Evolutionary conservation across 2,113 vertebrate species (phyloP).

Genomic region (Lycocorax pyrrhopterus): DNA sequence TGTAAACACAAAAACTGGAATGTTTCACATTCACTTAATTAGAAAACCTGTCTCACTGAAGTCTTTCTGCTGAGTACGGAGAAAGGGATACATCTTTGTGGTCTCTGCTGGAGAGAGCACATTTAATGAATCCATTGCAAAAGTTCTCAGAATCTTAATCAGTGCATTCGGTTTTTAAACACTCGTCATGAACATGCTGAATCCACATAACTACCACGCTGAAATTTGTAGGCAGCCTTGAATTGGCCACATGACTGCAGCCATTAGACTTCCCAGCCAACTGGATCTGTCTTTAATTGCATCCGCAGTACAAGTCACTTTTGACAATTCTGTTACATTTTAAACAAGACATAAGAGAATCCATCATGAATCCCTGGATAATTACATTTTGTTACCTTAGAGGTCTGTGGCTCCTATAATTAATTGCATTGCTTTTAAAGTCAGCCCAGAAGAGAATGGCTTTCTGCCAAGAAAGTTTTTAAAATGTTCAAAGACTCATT

Average conservation of each 20-base stretch:
- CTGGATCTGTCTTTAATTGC: background rate
- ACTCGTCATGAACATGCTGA: background rate
- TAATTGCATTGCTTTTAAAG: conserved; percentile 42
- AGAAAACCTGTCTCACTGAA: background rate
- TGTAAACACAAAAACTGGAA: background rate
- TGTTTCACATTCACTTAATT: background rate
- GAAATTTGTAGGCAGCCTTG: background rate
- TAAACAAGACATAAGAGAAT: conserved; percentile 30
- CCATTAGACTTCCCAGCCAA: background rate
- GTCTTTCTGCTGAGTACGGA: background rate
- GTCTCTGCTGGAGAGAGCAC: background rate
- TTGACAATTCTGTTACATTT: conserved; percentile 11
- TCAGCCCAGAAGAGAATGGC: conserved; percentile 18
- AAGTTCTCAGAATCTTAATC: background rate
- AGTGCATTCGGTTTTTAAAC: background rate
- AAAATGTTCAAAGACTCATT: conserved; percentile 43
- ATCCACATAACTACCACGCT: background rate
- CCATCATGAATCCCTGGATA: conserved; percentile 7
- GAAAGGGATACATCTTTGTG: background rate
- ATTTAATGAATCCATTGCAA: background rate
- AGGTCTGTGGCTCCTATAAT: conserved; percentile 2
- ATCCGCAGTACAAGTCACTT: background rate
- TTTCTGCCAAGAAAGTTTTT: conserved; percentile 50
- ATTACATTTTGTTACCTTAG: conserved; percentile 41
- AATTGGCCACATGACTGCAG: background rate